Evolutionary conservation across 1,140 invertebrate species (phyloP).

Genomic region (Diorhabda sublineata): DNA sequence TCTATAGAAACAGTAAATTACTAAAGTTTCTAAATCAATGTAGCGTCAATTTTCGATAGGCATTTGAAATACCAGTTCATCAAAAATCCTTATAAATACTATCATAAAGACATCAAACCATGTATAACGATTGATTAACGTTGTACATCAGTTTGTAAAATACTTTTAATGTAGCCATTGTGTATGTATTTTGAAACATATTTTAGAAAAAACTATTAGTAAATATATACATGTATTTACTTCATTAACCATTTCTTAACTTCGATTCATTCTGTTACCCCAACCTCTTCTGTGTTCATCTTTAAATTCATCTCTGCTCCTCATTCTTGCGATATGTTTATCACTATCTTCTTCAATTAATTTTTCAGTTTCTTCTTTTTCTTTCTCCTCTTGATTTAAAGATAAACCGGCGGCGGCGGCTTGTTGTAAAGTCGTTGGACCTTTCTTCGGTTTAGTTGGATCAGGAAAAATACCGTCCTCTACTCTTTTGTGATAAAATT

Average conservation of each 20-base stretch:
- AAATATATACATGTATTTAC: too few relatives aligned
- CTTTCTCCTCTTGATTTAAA: conserved; percentile 51
- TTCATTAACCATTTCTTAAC: conserved; percentile 49
- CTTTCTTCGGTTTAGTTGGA: conserved; percentile 38
- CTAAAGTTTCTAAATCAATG: too few relatives aligned
- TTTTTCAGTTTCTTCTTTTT: conserved; percentile 53
- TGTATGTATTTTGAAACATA: too few relatives aligned
- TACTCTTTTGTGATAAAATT: conserved; percentile 90
- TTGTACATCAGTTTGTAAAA: too few relatives aligned
- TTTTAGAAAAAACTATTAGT: too few relatives aligned
- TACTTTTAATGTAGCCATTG: too few relatives aligned
- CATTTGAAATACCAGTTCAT: too few relatives aligned
- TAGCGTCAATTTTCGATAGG: too few relatives aligned
- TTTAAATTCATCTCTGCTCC: conserved; percentile 87
- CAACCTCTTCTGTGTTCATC: conserved; percentile 83
- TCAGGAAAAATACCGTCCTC: conserved; percentile 61
- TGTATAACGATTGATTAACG: too few relatives aligned
- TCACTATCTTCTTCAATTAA: conserved; percentile 71
- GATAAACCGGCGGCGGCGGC: conserved; percentile 43
- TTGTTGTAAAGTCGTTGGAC: conserved; percentile 41
- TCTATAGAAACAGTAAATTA: too few relatives aligned
- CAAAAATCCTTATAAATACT: too few relatives aligned
- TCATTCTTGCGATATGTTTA: conserved; percentile 60
- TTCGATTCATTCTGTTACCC: conserved; percentile 83
- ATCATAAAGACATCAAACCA: too few relatives aligned